A percentile compares a stretch with the other conserved stretches of the same genome.
Evolutionary conservation across 2,888 invertebrate genomes (phyloP).

Genomic region (Adelognathus sp.): DNA sequence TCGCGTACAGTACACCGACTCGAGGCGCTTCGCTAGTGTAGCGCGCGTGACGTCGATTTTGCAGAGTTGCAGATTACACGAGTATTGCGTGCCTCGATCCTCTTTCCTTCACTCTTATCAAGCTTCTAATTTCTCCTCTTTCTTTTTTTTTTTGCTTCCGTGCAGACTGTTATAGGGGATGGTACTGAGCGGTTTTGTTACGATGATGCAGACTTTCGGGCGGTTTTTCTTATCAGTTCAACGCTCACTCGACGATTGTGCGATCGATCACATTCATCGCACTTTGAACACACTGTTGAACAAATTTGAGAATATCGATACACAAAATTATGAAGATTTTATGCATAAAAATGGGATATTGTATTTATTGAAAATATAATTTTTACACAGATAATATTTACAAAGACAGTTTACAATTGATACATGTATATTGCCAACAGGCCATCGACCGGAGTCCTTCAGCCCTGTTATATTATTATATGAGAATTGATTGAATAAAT

Average conservation of each 20-base stretch:
- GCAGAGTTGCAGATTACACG: conserved; percentile 40
- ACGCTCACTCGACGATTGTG: not conserved
- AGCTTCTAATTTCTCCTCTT: not conserved
- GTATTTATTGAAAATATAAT: too few relatives aligned
- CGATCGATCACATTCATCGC: not conserved
- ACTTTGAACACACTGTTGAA: not conserved
- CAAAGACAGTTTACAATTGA: too few relatives aligned
- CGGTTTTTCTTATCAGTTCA: not conserved
- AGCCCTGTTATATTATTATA: too few relatives aligned
- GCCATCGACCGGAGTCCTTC: too few relatives aligned
- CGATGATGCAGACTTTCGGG: conserved; percentile 39
- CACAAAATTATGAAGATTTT: too few relatives aligned
- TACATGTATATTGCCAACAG: too few relatives aligned
- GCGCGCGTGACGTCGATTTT: conserved; percentile 47
- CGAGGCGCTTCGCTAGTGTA: not conserved
- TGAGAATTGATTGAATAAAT: too few relatives aligned
- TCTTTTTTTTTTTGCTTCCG: not conserved
- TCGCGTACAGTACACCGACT: not conserved
- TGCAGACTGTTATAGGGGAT: not conserved
- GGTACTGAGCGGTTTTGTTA: not conserved
- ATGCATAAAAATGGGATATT: too few relatives aligned
- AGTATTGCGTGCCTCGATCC: conserved; percentile 24
- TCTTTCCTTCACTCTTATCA: not conserved
- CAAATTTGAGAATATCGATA: too few relatives aligned
- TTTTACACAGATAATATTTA: too few relatives aligned